phyloP scores from a whole-genome alignment of 2,113 vertebrate species.

The Camelus bactrianus region DNA sequence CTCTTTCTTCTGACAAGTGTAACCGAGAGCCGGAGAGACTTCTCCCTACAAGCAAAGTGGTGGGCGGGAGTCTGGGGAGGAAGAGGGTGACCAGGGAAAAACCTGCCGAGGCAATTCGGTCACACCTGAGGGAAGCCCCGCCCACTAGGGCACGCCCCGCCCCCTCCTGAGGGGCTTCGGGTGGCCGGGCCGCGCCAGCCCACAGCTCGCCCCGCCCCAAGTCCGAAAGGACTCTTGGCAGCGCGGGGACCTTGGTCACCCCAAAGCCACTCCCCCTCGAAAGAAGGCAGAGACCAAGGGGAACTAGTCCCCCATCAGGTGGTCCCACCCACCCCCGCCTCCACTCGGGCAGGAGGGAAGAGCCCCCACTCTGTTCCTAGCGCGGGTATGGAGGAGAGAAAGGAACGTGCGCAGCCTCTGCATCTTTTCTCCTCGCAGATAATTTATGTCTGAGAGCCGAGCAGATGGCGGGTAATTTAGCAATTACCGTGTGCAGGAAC shows the following conservation, averaged over 20 bases:
- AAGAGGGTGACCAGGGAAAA: neutral
- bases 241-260: neutral
- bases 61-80: neutral
- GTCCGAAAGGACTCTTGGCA: neutral
- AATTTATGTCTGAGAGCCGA: conserved; percentile 83
- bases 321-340: neutral
- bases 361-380: neutral
- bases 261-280: neutral
- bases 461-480: conserved; percentile 87
- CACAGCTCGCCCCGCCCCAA: neutral
- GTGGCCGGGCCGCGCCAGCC: neutral
- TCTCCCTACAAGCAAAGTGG: neutral
- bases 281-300: neutral
- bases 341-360: neutral
- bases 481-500: conserved; percentile 84
- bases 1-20: neutral
- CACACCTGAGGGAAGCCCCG: conserved; percentile 6
- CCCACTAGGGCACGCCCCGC: neutral
- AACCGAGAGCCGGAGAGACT: neutral
- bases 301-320: neutral
- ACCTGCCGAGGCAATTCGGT: neutral
- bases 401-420: conserved; percentile 56
- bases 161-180: neutral
- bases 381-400: conserved; percentile 21
- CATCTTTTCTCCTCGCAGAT: conserved; percentile 79